Conservation (phyloP, 2,888 invertebrate genomes). For the Mythimna vitellina region DNA sequence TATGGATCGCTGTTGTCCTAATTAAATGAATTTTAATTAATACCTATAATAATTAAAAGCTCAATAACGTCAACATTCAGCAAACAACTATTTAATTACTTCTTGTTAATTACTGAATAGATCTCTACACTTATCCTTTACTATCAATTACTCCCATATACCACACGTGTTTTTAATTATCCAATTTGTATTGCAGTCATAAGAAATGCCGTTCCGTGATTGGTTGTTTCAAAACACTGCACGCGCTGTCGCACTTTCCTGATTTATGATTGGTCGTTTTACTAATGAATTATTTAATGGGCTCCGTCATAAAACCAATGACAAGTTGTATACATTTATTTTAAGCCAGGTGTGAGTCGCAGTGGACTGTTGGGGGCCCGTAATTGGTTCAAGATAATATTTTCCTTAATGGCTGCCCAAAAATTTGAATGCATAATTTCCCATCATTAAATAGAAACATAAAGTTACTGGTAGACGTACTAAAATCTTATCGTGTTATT, state of each 20-base stretch:
- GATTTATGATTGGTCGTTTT: constrained; percentile 77
- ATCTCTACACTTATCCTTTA: constrained; percentile 27
- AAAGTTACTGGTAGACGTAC: constrained; percentile 23
- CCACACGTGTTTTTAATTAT: constrained; percentile 47
- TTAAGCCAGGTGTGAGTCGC: constrained; percentile 44
- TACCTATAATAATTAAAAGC: constrained; percentile 20
- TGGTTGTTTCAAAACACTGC: constrained; percentile 66
- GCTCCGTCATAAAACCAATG: constrained; percentile 67
- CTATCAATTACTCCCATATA: constrained; percentile 38
- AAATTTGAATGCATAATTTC: constrained; percentile 54
- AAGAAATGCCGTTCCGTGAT: constrained; percentile 63
- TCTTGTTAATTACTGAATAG: constrained; percentile 22
- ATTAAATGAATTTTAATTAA: not conserved
- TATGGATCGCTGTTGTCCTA: too few species aligned
- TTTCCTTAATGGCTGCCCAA: constrained; percentile 32
- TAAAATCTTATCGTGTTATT: constrained; percentile 46
- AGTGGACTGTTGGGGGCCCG: constrained; percentile 38
- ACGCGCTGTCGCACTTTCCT: constrained; percentile 61
- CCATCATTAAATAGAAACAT: constrained; percentile 51
- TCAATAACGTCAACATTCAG: constrained; percentile 30
- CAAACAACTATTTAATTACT: constrained; percentile 33
- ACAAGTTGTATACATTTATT: constrained; percentile 56
- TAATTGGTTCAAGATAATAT: constrained; percentile 43
- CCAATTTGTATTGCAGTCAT: constrained; percentile 64
- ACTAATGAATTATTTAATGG: constrained; percentile 77